Percentiles rank a stretch among this genome's conserved stretches.
These are phyloP conservation scores for Apodemus speciosus DNA, from an alignment of 2,113 vertebrate genomes.

Conservation along the genomic window DNA sequence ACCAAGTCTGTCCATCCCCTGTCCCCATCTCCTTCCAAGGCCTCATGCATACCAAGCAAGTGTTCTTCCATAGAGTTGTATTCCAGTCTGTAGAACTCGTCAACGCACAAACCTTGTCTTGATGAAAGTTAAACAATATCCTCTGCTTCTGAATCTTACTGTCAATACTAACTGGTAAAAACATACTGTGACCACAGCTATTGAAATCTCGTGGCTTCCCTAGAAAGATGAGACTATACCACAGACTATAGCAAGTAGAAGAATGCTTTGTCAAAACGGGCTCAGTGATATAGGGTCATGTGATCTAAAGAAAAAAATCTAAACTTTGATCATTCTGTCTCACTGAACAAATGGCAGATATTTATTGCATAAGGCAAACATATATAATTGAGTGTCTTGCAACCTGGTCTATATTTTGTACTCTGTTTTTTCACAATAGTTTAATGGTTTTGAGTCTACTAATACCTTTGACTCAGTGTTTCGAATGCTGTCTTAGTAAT, in stretches of 20 bases:
- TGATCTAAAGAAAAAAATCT: not conserved
- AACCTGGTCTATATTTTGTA: not conserved
- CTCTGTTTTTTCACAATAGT: not conserved
- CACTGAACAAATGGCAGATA: conserved; percentile 5
- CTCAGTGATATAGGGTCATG: not conserved
- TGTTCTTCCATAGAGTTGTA: not conserved
- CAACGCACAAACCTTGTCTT: not conserved
- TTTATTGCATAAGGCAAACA: not conserved
- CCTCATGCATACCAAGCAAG: not conserved
- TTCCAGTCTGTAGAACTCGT: not conserved
- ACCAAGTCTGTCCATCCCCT: not conserved
- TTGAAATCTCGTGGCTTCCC: not conserved
- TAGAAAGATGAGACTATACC: not conserved
- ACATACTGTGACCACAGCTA: not conserved
- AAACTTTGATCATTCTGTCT: not conserved
- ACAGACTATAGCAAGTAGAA: not conserved
- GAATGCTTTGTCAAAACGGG: not conserved
- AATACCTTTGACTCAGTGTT: conserved; percentile 32
- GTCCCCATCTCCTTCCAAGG: not conserved
- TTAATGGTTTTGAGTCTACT: conserved; percentile 39
- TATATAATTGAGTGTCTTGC: conserved; percentile 9
- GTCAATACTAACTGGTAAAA: not conserved
- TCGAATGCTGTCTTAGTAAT: conserved; percentile 36
- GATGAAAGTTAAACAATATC: not conserved
- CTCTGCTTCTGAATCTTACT: not conserved